phyloP scores from a whole-genome alignment of 2,113 vertebrate genomes.

The Machaerirhynchus nigripectus region DNA sequence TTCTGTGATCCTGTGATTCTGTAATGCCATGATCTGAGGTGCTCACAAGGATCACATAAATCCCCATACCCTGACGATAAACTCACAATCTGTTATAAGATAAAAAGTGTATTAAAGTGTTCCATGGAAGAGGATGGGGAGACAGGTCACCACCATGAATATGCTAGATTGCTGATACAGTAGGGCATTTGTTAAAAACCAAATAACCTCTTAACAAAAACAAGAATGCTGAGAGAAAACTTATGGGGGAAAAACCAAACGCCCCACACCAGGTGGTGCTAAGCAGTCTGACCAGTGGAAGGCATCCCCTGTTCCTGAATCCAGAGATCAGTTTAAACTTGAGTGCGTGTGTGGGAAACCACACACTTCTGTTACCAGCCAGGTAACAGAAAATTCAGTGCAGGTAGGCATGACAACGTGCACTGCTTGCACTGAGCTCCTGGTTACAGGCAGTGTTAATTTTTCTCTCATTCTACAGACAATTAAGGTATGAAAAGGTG shows the following conservation, averaged over 20 bases:
- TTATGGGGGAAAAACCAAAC: fast-evolving
- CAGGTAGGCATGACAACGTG: not conserved
- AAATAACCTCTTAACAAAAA: not conserved
- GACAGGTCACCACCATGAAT: not conserved
- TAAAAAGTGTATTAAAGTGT: not conserved
- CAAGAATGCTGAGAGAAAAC: not conserved
- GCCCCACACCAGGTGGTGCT: not conserved
- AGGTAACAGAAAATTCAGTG: not conserved
- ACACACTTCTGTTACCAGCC: no score
- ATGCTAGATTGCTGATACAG: not conserved
- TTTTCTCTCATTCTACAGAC: not conserved
- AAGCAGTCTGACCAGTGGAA: not conserved
- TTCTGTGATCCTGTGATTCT: not conserved
- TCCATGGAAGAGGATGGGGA: not conserved
- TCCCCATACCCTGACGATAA: not conserved
- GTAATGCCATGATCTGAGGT: not conserved
- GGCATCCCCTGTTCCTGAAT: not conserved
- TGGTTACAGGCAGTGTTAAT: not conserved
- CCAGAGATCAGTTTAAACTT: not conserved
- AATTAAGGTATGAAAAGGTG: not conserved
- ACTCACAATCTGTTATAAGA: fast-evolving
- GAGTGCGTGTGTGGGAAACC: not conserved
- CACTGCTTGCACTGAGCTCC: not conserved
- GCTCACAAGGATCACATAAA: not conserved
- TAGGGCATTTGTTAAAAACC: not conserved